Percentiles rank a stretch among this genome's conserved stretches.
Conservation (phyloP, 2,113 vertebrate species). For the Nothobranchius kuhntae region DNA sequence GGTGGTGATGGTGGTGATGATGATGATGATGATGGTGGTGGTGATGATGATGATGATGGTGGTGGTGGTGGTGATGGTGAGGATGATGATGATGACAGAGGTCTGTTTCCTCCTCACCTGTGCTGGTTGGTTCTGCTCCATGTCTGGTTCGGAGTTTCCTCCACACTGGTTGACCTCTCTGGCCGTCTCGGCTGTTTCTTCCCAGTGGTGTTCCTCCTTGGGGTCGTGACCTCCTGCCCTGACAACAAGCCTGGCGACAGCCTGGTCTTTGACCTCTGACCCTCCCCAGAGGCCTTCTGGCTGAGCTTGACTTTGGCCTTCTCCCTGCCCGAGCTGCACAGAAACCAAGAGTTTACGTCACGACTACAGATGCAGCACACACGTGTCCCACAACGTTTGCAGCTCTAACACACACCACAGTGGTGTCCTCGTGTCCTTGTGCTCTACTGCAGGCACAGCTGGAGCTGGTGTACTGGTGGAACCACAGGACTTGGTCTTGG, state of each 20-base stretch:
- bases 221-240: conserved; percentile 79
- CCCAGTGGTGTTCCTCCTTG: conserved; percentile 83
- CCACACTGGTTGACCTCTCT: conserved; percentile 85
- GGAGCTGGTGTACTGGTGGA: conserved; percentile 44
- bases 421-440: conserved; percentile 58
- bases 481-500: conserved; percentile 82
- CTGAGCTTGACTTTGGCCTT: conserved; percentile 87
- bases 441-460: conserved; percentile 49
- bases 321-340: conserved; percentile 84
- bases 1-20: too few species aligned
- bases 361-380: background rate
- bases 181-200: conserved; percentile 91
- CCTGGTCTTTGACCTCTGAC: conserved; percentile 89
- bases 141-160: conserved; percentile 76
- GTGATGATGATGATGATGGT: too few species aligned
- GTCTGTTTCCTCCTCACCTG: conserved; percentile 45
- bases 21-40: too few species aligned
- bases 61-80: too few species aligned
- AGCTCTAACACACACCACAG: conserved; percentile 51
- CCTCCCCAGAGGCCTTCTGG: conserved; percentile 87
- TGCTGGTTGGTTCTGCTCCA: conserved; percentile 67
- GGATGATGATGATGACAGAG: too few species aligned
- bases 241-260: conserved; percentile 81
- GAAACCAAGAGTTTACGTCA: background rate
- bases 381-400: background rate